Base-by-base conservation (phyloP, 2,888 invertebrate species). In the Agrotis exclamationis region DNA sequence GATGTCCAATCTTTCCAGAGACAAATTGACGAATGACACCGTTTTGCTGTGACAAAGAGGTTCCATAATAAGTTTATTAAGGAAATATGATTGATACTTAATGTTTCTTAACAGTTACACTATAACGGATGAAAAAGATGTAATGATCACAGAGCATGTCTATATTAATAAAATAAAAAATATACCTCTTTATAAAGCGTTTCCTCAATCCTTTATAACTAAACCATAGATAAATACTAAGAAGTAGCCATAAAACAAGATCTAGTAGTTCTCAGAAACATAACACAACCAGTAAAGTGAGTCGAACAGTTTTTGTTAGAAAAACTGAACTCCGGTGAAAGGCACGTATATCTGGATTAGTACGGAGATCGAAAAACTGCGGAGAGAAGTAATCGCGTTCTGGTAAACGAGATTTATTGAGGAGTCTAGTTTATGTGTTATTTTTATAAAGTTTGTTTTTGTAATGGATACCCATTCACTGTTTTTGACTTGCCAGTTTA, bases 281-380 rank as follows among this genome's bases (percentile, higher is more conserved):
- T 76, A 76, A 79, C 80, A 57, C n/a, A 78, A 18, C 58, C 51
- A 81, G 83, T 82, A 82, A 74, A 70, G 73, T 80, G 67, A 78
- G 74, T 64, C 79, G 78, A 57, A 16, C 24, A 24, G 72, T 84
- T 85, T 87, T 89, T 89, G 78, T 79, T 24, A 62, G 71, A 84
- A 86, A 87, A 89, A 86, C 85, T 74, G 68, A 86, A 79, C 87
- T 87, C 87, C 88, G 87, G 89, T 86, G 85, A 87, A 87, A 86
- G 75, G 72, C 74, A 83, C 83, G 80, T 76, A 77, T 84, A 89
- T 89, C 85, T 89, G 78, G 90, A 89, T 87, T 90, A 91, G 90
- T 81, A 81, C 77, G 50, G 14, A 11, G 50, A 11, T 18, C 28
- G 66, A 79, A 82, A 79, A 79, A 73, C 50, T 33, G 33, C n/a